These are phyloP conservation scores for Chloromyia formosa DNA, from an alignment of 2,888 invertebrate genomes.

Conservation along the genomic window DNA sequence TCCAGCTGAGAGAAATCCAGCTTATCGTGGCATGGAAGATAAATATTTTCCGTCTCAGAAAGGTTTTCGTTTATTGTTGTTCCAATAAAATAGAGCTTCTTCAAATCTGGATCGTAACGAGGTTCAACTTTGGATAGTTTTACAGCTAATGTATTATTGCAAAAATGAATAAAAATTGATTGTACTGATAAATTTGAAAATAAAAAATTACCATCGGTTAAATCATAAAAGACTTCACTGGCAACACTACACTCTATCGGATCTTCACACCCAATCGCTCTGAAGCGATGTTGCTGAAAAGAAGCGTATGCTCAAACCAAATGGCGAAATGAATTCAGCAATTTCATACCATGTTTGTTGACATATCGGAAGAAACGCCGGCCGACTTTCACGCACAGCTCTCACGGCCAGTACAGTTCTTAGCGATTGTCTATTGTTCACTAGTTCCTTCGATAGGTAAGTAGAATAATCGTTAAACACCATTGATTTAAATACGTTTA, in stretches of 20 bases:
- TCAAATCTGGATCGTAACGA: conserved; percentile 51
- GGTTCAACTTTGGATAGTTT: conserved; percentile 49
- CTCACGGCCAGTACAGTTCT: too few relatives aligned
- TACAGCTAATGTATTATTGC: background rate
- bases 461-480: too few relatives aligned
- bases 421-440: too few relatives aligned
- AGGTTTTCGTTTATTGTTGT: conserved; percentile 3
- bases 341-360: too few relatives aligned
- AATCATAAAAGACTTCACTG: conserved; percentile 67
- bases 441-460: too few relatives aligned
- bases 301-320: conserved; percentile 7
- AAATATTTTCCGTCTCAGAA: conserved; percentile 46
- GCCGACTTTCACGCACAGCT: too few relatives aligned
- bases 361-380: too few relatives aligned
- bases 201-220: conserved; percentile 65
- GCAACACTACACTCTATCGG: conserved; percentile 64
- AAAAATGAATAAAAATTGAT: background rate
- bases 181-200: background rate
- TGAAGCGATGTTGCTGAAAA: conserved; percentile 57
- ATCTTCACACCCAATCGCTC: conserved; percentile 63
- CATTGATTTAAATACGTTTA: too few relatives aligned
- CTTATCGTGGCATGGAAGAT: conserved; percentile 54
- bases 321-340: background rate
- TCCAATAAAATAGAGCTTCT: conserved; percentile 55
- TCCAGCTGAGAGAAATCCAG: conserved; percentile 53